phyloP scores from a whole-genome alignment of 2,113 vertebrate species.

The Chaetodon trifascialis region DNA sequence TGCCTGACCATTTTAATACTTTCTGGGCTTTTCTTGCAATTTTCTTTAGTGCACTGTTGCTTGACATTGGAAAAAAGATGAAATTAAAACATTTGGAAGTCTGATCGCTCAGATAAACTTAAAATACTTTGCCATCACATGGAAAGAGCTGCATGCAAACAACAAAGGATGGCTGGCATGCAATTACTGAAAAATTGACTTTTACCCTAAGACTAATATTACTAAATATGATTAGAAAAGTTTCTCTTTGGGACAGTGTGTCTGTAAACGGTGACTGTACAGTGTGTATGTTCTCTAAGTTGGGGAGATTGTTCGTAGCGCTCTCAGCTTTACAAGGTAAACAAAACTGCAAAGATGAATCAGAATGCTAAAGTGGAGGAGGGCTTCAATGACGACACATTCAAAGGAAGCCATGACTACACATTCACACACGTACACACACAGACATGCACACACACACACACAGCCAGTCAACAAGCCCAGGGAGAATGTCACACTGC shows the following conservation, averaged over 20 bases:
- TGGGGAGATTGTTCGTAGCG: neutral
- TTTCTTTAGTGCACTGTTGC: neutral
- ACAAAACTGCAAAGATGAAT: slow-evolving; percentile 21
- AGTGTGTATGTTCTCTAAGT: neutral
- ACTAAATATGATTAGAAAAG: neutral
- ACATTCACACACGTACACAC: slow-evolving; percentile 20
- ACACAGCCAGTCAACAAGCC: slow-evolving; percentile 70
- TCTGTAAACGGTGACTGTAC: neutral
- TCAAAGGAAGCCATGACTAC: slow-evolving; percentile 32
- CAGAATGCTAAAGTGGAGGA: slow-evolving; percentile 7
- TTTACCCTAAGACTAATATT: neutral
- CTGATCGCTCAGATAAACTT: neutral
- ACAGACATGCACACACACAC: slow-evolving; percentile 37
- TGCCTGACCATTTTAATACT: neutral
- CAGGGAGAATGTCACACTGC: slow-evolving; percentile 72
- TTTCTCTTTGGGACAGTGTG: neutral
- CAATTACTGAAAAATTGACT: neutral
- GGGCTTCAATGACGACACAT: slow-evolving; percentile 19
- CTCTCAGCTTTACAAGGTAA: slow-evolving; percentile 7
- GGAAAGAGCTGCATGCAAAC: neutral
- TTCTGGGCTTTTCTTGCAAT: neutral
- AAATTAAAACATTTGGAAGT: neutral
- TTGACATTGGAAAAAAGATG: neutral
- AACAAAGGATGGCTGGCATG: neutral
- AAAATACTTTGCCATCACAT: neutral